A percentile compares a stretch with the other conserved stretches of the same genome.
These are phyloP conservation scores for Phenganax stokvisi DNA, from an alignment of 92 coral and sea anemone genomes.

Conservation along the genomic window DNA sequence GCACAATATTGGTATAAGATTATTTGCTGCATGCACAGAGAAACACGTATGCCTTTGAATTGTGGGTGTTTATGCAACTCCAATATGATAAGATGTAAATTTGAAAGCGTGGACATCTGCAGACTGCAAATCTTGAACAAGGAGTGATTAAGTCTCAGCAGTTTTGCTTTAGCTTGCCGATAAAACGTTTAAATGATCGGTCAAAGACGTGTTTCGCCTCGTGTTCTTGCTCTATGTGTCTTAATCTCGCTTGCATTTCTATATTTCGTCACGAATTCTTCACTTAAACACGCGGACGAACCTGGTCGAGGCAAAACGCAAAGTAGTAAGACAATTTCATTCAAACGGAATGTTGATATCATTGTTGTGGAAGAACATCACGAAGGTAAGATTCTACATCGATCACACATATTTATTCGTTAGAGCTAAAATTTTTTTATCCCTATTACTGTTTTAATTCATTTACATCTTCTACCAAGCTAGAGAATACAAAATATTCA, in stretches of 20 bases:
- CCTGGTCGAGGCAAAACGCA: not conserved
- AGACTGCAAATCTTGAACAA: not conserved
- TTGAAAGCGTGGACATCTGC: too few species aligned
- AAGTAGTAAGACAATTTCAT: not conserved
- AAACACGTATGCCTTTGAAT: not conserved
- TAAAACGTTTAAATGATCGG: not conserved
- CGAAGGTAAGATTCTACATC: slow-evolving; percentile 2
- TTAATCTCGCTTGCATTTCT: not conserved
- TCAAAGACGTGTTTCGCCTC: not conserved
- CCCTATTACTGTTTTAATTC: too few species aligned
- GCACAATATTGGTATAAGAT: not conserved
- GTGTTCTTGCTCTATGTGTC: not conserved
- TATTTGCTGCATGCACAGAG: not conserved
- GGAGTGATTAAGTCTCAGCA: too few species aligned
- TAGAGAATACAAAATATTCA: not conserved
- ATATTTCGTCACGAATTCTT: not conserved
- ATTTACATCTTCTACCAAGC: not conserved
- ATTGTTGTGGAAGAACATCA: slow-evolving; percentile 35
- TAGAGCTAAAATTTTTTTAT: too few species aligned
- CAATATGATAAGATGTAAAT: not conserved
- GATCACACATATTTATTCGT: too few species aligned
- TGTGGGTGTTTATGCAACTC: slow-evolving; percentile 15
- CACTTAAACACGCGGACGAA: not conserved
- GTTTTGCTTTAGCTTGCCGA: too few species aligned
- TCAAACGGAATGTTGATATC: not conserved